Base-by-base conservation (phyloP, 2,113 vertebrate species). In the Scortum barcoo region DNA sequence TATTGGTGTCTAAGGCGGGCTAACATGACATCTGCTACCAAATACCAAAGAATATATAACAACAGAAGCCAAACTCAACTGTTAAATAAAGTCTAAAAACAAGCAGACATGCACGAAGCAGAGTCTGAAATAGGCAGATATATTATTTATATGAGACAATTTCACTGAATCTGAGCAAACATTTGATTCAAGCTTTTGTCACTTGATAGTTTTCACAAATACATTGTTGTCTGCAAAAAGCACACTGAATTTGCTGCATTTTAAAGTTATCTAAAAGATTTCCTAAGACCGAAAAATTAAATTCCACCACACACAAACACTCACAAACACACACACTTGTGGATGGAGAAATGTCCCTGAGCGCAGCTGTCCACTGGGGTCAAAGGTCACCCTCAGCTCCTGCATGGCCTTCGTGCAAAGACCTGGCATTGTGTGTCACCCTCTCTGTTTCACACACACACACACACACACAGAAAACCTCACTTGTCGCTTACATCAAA, bases 341-440 rank as follows among this genome's bases (percentile, higher is more conserved):
- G 24, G n/a, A 24, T 53, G 48, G 58, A 71, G 40, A 62, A 77
- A 40, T 83, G 66, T 80, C 53, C 30, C 24, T n/a, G 30, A 48
- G 30, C 67, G 44, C 77, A 83, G 84, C 70, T 91, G 87, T 28
- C 74, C 75, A 20, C 0, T 14, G 48, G 61, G 89, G 72, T 93
- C 85, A 88, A 70, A 89, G 88, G 87, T 90, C 80, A 56, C 20
- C 28, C 17, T 26, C 28, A 50, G 50, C 74, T 71, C 61, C 70
- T 7, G 42, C 56, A 17, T 68, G 50, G 76, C 73, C 63, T 24
- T 70, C 58, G 13, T 28, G 76, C 56, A 33, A 36, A 72, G 71
- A 75, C 28, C 77, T 71, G 76, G 24, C 53, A 76, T 79, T 86
- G 74, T 90, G 63, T 40, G 46, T 24, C 3, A 28, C 9, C 11